Conservation (phyloP, 2,113 vertebrate species). For the Passer montanus region DNA sequence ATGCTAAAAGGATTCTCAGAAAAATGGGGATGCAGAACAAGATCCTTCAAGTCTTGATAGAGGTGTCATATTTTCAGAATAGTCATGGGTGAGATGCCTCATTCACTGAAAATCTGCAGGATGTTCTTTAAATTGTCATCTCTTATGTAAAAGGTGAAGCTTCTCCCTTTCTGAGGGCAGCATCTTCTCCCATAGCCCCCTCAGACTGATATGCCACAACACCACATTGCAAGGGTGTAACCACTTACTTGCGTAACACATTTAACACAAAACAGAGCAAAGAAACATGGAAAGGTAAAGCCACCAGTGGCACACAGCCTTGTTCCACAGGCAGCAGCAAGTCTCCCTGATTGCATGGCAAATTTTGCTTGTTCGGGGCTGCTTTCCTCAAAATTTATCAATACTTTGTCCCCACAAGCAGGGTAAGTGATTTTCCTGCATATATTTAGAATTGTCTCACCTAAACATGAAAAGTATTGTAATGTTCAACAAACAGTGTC, state of each 20-base stretch:
- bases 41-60: neutral
- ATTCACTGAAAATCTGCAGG: neutral
- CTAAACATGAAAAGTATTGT: neutral
- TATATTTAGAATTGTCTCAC: neutral
- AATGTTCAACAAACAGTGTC: neutral
- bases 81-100: neutral
- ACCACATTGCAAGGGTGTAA: neutral
- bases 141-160: neutral
- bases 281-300: neutral
- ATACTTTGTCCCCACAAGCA: neutral
- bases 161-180: neutral
- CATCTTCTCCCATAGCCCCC: neutral
- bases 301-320: neutral
- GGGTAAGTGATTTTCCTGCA: neutral
- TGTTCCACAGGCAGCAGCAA: neutral
- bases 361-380: neutral
- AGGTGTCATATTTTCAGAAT: neutral
- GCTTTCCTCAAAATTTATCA: neutral
- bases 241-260: neutral
- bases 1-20: neutral
- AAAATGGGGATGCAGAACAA: neutral
- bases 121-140: neutral
- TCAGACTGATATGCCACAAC: neutral
- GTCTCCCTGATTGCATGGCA: neutral
- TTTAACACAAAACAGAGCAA: neutral